Conservation (phyloP, 2,113 vertebrate genomes). For the Odontophorus gujanensis region DNA sequence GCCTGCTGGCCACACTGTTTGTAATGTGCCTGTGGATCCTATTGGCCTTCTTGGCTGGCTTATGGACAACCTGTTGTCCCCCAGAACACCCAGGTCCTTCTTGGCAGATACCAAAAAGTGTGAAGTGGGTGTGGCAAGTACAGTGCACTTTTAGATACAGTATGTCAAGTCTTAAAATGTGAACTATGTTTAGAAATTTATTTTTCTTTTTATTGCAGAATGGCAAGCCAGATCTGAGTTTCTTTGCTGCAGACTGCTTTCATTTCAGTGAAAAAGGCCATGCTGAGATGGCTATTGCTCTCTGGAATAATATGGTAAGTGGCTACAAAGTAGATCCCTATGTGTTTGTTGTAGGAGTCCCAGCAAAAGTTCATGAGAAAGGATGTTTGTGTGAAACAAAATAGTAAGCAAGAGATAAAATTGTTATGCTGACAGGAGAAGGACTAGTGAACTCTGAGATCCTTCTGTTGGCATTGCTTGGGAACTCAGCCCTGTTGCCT, state of each 20-base stretch:
- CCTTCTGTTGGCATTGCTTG: neutral
- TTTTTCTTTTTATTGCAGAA: constrained; percentile 74
- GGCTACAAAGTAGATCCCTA: rapidly evolving
- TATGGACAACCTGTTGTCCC: neutral
- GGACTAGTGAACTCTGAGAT: neutral
- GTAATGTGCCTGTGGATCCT: neutral
- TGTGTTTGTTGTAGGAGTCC: neutral
- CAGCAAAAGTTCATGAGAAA: neutral
- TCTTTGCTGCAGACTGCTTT: constrained; percentile 91
- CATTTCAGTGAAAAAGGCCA: constrained; percentile 89
- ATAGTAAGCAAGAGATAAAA: neutral
- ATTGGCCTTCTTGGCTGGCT: neutral
- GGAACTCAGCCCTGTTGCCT: neutral
- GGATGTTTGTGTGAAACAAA: neutral
- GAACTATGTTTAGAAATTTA: neutral
- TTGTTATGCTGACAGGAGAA: neutral
- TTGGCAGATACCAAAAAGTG: neutral
- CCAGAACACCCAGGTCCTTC: neutral
- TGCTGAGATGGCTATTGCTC: constrained; percentile 86
- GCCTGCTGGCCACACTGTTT: neutral
- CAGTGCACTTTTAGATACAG: neutral
- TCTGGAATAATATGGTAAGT: constrained; percentile 97
- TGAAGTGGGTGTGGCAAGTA: neutral
- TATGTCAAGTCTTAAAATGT: neutral
- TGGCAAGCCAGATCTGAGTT: constrained; percentile 79